Evolutionary conservation across 2,888 invertebrate genomes (phyloP), one percentile per base, ranked within the genome.

Genomic region (Ceratothoa steindachneri): DNA sequence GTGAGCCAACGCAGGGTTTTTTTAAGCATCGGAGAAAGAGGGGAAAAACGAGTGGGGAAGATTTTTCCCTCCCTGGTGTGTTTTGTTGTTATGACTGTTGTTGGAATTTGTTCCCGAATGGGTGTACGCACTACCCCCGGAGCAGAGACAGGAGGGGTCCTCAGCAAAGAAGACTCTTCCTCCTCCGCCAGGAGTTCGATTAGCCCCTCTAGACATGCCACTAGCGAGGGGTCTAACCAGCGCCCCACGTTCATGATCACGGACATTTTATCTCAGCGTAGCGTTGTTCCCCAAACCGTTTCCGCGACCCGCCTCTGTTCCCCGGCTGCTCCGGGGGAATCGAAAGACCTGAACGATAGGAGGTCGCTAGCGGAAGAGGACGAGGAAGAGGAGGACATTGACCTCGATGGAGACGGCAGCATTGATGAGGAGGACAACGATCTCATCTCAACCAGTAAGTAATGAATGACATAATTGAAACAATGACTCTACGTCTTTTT

Each of bases 241-340:
- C 69, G 76, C 2, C 73, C 76, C 5, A 76, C 73, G 68, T 76
- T 76, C 60, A 76, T 76, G 76, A 76, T 76, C 31, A 76, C 76
- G 19, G 76, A 76, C 30, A 76, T 76, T 55, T 67, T 76, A 64
- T 72, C 76, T 51, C 76, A 76, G 51, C 70, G 73, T 22, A n/a
- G 2, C 12, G 12, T 24, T 60, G 12, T 24, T 1, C 24, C 60
- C 19, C 12, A 22, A 12, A 24, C 60, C 2, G 22, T 22, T 22
- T n/a, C 60, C 22, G n/a, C 15, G 52, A n/a, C 52, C n/a, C n/a
- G 60, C 12, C 27, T 60, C 1, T 60, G 60, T 24, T 24, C 19
- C 12, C 27, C 60, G 12, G 60, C 60, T 24, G 19, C 22, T 2
- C 3, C 60, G 12, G 27, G 12, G 22, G 60, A 60, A 24, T 24